Percentiles rank a stretch among this genome's conserved stretches.
These are phyloP conservation scores for Mirounga angustirostris DNA, from an alignment of 2,113 vertebrate species.

Conservation along the genomic window DNA sequence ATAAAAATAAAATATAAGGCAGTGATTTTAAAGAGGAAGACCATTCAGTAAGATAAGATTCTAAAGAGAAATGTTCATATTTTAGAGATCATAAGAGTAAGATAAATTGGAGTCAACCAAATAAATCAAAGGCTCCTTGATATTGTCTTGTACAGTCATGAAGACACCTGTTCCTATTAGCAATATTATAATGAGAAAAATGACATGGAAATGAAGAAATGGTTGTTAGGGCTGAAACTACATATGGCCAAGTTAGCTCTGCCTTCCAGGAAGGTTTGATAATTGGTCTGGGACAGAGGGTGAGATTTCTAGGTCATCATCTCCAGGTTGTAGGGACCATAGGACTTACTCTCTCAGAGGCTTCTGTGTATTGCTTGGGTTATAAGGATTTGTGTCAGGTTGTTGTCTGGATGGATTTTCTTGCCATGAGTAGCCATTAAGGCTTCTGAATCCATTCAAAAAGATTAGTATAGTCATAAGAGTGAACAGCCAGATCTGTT, in stretches of 20 bases:
- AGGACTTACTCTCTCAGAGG: not conserved
- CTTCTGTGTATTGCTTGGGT: not conserved
- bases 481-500: not conserved
- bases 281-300: not conserved
- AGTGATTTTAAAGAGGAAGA: conserved; percentile 12
- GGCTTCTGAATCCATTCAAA: not conserved
- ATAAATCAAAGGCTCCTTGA: not conserved
- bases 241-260: not conserved
- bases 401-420: not conserved
- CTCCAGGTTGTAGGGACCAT: not conserved
- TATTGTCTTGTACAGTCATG: not conserved
- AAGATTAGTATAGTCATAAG: not conserved
- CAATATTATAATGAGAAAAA: conserved; percentile 11
- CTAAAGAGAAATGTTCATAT: not conserved
- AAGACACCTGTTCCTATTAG: not conserved
- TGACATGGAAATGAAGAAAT: not conserved
- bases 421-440: not conserved
- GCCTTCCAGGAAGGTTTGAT: not conserved
- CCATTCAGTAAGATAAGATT: conserved; percentile 13
- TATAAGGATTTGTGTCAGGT: not conserved
- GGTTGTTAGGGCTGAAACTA: not conserved
- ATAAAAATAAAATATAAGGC: conserved; percentile 31
- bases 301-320: not conserved
- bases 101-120: not conserved
- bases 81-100: not conserved